phyloP scores from a whole-genome alignment of 2,797 vertebrate species.

The Rhinichthys osculus region DNA sequence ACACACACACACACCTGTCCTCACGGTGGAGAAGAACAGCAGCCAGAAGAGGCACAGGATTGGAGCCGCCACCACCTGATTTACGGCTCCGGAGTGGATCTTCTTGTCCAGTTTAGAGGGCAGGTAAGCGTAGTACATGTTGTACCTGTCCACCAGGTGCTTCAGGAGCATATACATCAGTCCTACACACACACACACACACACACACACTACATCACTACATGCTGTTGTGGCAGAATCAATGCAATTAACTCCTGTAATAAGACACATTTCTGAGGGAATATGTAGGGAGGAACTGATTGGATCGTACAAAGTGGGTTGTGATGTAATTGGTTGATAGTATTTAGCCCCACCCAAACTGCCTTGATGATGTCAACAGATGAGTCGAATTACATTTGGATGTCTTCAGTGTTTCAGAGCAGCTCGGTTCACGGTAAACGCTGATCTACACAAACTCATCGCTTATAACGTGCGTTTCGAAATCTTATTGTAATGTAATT shows the following conservation, averaged over 20 bases:
- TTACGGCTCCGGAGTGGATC: slow-evolving; percentile 95
- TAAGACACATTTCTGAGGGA: neutral
- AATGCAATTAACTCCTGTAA: neutral
- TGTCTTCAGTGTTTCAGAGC: neutral
- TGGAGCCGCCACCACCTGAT: slow-evolving; percentile 95
- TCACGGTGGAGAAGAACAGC: slow-evolving; percentile 94
- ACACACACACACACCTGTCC: slow-evolving; percentile 73
- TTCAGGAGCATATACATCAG: slow-evolving; percentile 99
- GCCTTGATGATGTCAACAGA: neutral
- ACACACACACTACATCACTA: neutral
- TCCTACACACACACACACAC: slow-evolving; percentile 73
- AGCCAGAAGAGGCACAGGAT: slow-evolving; percentile 98
- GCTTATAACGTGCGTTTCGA: too few species aligned
- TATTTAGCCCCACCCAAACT: neutral
- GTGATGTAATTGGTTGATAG: neutral
- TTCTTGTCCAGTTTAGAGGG: slow-evolving; percentile 98
- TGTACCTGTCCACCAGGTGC: slow-evolving; percentile 96
- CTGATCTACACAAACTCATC: too few species aligned
- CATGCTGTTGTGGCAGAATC: neutral
- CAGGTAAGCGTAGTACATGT: slow-evolving; percentile 97
- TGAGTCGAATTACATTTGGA: neutral
- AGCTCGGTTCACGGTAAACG: neutral
- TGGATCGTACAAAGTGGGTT: neutral
- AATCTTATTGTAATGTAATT: too few species aligned
- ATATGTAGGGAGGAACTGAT: neutral